Evolutionary conservation across 2,113 vertebrate genomes (phyloP).

Genomic region (Regulus satrapa): DNA sequence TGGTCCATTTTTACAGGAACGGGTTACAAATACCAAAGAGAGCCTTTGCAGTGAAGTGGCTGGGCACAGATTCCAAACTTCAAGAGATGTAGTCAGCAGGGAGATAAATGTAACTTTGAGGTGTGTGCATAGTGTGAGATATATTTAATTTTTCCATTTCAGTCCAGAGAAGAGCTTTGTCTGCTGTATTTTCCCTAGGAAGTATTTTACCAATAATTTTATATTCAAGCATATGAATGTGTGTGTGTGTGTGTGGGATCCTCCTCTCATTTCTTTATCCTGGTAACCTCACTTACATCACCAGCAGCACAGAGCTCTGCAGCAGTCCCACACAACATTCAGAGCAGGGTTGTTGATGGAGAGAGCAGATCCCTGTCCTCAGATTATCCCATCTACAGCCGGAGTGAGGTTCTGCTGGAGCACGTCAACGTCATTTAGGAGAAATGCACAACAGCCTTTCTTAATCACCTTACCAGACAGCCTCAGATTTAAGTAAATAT

Average conservation of each 20-base stretch:
- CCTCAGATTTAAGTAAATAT: background rate
- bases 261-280: background rate
- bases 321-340: background rate
- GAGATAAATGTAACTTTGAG: background rate
- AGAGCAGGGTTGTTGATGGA: background rate
- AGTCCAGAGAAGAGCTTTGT: background rate
- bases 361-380: background rate
- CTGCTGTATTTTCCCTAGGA: background rate
- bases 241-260: background rate
- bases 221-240: background rate
- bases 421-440: background rate
- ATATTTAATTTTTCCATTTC: background rate
- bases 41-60: background rate
- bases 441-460: background rate
- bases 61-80: background rate
- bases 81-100: background rate
- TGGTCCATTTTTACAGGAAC: background rate
- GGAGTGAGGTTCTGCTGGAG: background rate
- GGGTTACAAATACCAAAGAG: background rate
- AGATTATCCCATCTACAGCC: background rate
- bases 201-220: background rate
- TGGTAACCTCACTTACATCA: background rate
- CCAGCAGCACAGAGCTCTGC: background rate
- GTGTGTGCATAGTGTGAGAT: background rate
- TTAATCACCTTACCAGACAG: background rate